A percentile compares a stretch with the other conserved stretches of the same genome.
phyloP scores from a whole-genome alignment of 2,797 vertebrate species.

The Myotis vivesi region DNA sequence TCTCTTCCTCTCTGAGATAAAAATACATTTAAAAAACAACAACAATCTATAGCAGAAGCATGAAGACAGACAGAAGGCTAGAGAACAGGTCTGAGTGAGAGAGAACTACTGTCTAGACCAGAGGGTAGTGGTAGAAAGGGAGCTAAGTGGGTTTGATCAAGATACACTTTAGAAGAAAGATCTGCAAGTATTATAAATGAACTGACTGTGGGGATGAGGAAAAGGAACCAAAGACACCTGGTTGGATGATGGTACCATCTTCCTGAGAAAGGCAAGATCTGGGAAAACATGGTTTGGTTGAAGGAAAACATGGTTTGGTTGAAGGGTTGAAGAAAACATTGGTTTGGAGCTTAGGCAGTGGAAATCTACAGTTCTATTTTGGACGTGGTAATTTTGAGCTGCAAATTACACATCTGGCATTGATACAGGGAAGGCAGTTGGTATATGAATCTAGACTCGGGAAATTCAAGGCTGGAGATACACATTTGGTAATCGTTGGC shows the following conservation, averaged over 20 bases:
- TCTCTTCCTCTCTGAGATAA: too few species aligned
- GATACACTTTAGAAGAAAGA: background rate
- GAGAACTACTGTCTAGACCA: background rate
- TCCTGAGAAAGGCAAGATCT: background rate
- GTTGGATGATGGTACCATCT: background rate
- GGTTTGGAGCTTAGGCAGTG: background rate
- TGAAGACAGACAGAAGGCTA: background rate
- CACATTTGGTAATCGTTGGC: background rate
- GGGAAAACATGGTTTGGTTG: background rate
- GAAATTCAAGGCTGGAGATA: background rate
- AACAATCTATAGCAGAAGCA: background rate
- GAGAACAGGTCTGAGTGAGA: background rate
- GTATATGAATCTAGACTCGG: background rate
- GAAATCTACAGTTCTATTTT: constrained; percentile 23
- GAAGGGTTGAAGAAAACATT: background rate
- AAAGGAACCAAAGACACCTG: background rate
- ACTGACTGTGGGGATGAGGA: background rate
- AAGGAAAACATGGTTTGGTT: background rate
- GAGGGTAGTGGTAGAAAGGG: background rate
- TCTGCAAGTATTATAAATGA: background rate
- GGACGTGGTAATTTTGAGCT: background rate
- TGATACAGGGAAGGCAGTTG: background rate
- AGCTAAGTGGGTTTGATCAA: background rate
- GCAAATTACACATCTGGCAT: background rate
- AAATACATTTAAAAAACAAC: too few species aligned